Evolutionary conservation across 2,888 invertebrate genomes (phyloP).

Genomic region (Nomada goodeniana): DNA sequence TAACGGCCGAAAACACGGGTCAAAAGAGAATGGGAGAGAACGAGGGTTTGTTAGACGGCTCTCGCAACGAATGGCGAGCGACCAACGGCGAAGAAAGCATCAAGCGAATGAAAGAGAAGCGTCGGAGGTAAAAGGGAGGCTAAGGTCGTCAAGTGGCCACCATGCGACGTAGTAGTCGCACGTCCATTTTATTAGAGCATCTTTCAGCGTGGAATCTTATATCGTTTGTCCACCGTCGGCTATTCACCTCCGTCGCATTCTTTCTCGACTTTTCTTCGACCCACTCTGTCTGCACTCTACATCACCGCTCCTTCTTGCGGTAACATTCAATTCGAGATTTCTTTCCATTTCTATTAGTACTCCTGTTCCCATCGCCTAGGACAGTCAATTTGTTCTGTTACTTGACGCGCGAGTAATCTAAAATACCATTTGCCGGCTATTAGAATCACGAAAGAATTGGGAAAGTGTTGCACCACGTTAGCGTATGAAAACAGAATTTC

Average conservation of each 20-base stretch:
- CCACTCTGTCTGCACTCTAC: slow-evolving; percentile 43
- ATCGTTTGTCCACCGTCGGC: slow-evolving; percentile 78
- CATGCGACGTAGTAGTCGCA: slow-evolving; percentile 71
- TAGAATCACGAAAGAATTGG: neutral
- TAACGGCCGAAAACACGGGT: slow-evolving; percentile 63
- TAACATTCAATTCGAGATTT: slow-evolving; percentile 51
- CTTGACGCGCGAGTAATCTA: neutral
- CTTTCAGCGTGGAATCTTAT: slow-evolving; percentile 80
- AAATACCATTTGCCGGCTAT: neutral
- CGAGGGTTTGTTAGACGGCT: slow-evolving; percentile 49
- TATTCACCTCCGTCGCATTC: slow-evolving; percentile 67
- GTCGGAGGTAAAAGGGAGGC: slow-evolving; percentile 64
- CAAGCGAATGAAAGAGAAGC: slow-evolving; percentile 63
- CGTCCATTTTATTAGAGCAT: slow-evolving; percentile 82
- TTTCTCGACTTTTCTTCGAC: slow-evolving; percentile 25
- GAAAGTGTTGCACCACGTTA: neutral
- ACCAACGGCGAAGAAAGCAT: slow-evolving; percentile 44
- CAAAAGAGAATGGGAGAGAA: slow-evolving; percentile 39
- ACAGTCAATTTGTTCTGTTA: neutral
- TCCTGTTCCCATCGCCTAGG: neutral
- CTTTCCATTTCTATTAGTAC: slow-evolving; percentile 26
- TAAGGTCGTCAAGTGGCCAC: slow-evolving; percentile 76
- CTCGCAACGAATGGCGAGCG: slow-evolving; percentile 35
- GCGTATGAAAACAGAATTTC: neutral
- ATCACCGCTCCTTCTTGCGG: slow-evolving; percentile 39